A percentile compares a stretch with the other conserved stretches of the same genome.
Conservation (phyloP, 2,113 vertebrate genomes). For the Petromus typicus region DNA sequence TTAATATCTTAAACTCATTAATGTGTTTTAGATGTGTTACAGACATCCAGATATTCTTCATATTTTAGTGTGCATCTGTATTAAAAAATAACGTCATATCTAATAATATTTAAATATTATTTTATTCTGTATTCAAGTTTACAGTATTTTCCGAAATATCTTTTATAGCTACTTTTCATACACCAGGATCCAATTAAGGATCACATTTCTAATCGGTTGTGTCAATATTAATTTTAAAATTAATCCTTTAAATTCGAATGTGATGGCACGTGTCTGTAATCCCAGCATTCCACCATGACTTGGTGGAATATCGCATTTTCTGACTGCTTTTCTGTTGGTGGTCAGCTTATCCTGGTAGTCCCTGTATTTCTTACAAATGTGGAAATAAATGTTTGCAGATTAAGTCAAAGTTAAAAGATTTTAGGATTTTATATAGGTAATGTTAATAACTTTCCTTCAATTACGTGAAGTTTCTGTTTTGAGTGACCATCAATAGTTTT, state of each 20-base stretch:
- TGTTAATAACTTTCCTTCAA: not conserved
- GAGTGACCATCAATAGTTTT: not conserved
- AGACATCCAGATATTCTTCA: not conserved
- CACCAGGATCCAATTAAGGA: not conserved
- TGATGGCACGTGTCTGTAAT: not conserved
- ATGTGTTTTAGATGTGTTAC: constrained; percentile 15
- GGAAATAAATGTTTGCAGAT: not conserved
- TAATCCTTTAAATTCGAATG: not conserved
- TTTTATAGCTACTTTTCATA: not conserved
- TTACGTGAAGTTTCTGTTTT: not conserved
- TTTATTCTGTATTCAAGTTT: constrained; percentile 30
- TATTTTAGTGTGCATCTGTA: not conserved
- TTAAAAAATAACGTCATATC: not conserved
- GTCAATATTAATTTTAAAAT: not conserved
- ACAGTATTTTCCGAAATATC: not conserved
- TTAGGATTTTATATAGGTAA: not conserved
- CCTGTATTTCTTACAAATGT: not conserved
- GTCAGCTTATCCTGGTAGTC: not conserved
- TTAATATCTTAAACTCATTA: constrained; percentile 30
- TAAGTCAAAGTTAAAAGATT: not conserved
- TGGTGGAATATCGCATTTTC: not conserved
- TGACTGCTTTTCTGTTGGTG: constrained; percentile 21
- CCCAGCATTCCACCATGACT: not conserved
- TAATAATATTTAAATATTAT: constrained; percentile 27
- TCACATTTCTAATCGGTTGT: constrained; percentile 31